Percentiles rank a stretch among this genome's conserved stretches.
Conservation (phyloP, 2,113 vertebrate genomes). For the Genyomyrus donnyi region DNA sequence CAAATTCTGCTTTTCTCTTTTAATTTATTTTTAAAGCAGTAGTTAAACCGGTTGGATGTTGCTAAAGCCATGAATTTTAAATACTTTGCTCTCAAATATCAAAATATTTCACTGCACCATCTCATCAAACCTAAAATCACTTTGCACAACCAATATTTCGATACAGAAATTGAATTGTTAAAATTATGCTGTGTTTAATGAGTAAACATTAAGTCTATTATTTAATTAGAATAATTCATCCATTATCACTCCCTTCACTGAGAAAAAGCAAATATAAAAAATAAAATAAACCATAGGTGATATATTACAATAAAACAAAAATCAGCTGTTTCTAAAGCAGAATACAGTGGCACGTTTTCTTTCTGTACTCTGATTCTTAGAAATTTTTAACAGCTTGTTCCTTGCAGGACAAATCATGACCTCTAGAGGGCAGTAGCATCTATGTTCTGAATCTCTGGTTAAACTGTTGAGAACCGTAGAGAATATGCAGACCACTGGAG, state of each 20-base stretch:
- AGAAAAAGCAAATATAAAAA: background rate
- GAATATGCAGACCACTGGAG: constrained; percentile 39
- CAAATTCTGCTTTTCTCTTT: background rate
- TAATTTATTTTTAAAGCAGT: background rate
- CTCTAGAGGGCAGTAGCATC: background rate
- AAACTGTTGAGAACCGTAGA: constrained; percentile 36
- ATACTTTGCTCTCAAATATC: background rate
- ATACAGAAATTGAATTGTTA: background rate
- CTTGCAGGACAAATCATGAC: background rate
- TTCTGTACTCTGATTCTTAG: background rate
- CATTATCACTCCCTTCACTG: background rate
- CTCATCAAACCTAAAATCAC: background rate
- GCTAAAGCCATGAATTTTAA: background rate
- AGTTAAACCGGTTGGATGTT: background rate
- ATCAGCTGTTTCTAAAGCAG: background rate
- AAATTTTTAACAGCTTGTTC: background rate
- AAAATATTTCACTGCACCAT: background rate
- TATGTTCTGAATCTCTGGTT: background rate
- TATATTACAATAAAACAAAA: background rate
- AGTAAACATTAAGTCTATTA: background rate
- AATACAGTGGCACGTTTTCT: background rate
- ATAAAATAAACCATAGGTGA: background rate
- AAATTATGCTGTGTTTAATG: background rate
- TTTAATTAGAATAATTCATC: background rate
- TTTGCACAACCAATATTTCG: background rate